Evolutionary conservation across 2,113 vertebrate species (phyloP).

Genomic region (Pluvianellus socialis): DNA sequence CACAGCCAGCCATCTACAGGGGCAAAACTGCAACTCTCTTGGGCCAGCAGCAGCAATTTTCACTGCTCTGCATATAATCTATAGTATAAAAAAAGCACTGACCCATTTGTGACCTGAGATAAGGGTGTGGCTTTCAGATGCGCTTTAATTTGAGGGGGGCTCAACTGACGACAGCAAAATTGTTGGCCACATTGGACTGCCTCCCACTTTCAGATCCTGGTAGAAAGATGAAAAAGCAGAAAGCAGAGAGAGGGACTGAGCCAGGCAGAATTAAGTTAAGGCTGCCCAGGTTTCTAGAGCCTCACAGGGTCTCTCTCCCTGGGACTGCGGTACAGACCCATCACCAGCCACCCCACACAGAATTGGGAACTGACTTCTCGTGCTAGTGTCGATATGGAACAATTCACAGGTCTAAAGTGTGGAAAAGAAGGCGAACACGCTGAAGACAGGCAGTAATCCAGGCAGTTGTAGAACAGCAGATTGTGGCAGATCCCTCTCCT

Average conservation of each 20-base stretch:
- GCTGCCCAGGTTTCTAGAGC: background rate
- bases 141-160: background rate
- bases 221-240: background rate
- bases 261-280: background rate
- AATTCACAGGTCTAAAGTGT: rapidly evolving
- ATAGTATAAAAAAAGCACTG: background rate
- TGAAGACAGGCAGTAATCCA: background rate
- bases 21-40: background rate
- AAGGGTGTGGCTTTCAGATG: background rate
- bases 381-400: rapidly evolving
- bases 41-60: background rate
- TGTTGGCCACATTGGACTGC: too few relatives aligned
- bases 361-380: background rate
- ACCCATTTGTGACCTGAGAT: rapidly evolving
- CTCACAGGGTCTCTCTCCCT: background rate
- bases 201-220: background rate
- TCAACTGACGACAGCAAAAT: background rate
- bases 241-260: background rate
- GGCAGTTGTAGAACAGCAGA: rapidly evolving
- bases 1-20: background rate
- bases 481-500: background rate
- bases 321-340: background rate
- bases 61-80: background rate
- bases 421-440: background rate
- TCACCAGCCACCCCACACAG: rapidly evolving